Conservation (phyloP, 2,888 invertebrate genomes). For the Halictus quadricinctus region DNA sequence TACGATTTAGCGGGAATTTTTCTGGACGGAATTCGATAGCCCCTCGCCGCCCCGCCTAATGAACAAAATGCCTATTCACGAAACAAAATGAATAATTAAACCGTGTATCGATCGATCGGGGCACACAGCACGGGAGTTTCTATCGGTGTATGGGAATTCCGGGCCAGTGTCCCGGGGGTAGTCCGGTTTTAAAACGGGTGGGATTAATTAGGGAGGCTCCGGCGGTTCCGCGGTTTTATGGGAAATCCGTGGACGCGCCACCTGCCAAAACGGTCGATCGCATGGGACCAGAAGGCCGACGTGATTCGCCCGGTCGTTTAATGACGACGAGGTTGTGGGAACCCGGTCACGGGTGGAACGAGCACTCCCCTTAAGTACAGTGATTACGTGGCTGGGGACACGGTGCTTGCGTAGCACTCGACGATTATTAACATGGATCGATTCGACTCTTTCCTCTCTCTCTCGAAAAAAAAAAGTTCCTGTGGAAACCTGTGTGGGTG, state of each 20-base stretch:
- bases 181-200: slow-evolving; percentile 31
- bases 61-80: neutral
- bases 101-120: neutral
- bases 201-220: slow-evolving; percentile 57
- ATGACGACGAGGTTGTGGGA: slow-evolving; percentile 80
- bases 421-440: slow-evolving; percentile 63
- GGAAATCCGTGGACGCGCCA: slow-evolving; percentile 71
- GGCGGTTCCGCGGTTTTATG: slow-evolving; percentile 63
- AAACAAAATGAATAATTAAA: slow-evolving; percentile 30
- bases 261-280: slow-evolving; percentile 72
- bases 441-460: slow-evolving; percentile 48
- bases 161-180: slow-evolving; percentile 33
- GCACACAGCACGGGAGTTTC: neutral
- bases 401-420: slow-evolving; percentile 75
- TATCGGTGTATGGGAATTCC: slow-evolving; percentile 75
- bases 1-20: neutral
- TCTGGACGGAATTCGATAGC: neutral
- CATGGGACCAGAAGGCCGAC: slow-evolving; percentile 51
- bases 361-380: slow-evolving; percentile 76
- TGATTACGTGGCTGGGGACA: slow-evolving; percentile 79
- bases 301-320: slow-evolving; percentile 68
- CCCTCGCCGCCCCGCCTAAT: neutral
- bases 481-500: slow-evolving; percentile 26
- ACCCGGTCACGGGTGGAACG: slow-evolving; percentile 77
- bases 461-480: slow-evolving; percentile 15